These are phyloP conservation scores for Carabus problematicus DNA, from an alignment of 2,888 invertebrate species.

Conservation along the genomic window DNA sequence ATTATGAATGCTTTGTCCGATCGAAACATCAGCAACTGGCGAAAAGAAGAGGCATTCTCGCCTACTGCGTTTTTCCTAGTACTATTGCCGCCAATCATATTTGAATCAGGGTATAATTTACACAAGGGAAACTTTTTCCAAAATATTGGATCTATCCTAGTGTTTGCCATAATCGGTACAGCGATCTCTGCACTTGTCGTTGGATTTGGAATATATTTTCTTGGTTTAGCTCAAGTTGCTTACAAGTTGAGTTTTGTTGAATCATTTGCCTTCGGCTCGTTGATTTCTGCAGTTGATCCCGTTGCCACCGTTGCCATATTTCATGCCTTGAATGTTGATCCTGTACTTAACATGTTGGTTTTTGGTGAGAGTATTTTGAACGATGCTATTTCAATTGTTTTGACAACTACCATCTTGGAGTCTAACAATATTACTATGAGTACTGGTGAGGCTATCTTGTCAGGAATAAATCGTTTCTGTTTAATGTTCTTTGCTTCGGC, in stretches of 20 bases:
- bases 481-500: constrained; percentile 99
- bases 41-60: constrained; percentile 97
- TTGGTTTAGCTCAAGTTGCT: constrained; percentile 91
- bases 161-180: constrained; percentile 98
- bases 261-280: constrained; percentile 97
- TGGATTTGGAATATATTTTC: constrained; percentile 92
- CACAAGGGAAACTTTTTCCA: constrained; percentile 97
- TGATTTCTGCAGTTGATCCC: constrained; percentile 98
- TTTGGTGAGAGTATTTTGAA: constrained; percentile 96
- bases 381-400: constrained; percentile 97
- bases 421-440: constrained; percentile 72
- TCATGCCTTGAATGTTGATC: constrained; percentile 96
- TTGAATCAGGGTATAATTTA: constrained; percentile 98
- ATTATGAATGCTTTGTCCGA: constrained; percentile 88
- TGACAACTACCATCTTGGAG: constrained; percentile 88
- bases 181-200: constrained; percentile 96
- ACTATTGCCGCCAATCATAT: constrained; percentile 96
- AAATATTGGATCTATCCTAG: constrained; percentile 97
- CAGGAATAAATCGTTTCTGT: constrained; percentile 89
- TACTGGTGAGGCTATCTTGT: constrained; percentile 83
- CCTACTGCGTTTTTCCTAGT: constrained; percentile 98
- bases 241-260: constrained; percentile 94
- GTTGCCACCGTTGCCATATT: constrained; percentile 99
- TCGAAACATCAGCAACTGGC: constrained; percentile 91
- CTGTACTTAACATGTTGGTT: constrained; percentile 98